Percentiles rank a stretch among this genome's conserved stretches.
These are phyloP conservation scores for Nycticebus coucang DNA, from an alignment of 2,113 vertebrate species.

Conservation along the genomic window DNA sequence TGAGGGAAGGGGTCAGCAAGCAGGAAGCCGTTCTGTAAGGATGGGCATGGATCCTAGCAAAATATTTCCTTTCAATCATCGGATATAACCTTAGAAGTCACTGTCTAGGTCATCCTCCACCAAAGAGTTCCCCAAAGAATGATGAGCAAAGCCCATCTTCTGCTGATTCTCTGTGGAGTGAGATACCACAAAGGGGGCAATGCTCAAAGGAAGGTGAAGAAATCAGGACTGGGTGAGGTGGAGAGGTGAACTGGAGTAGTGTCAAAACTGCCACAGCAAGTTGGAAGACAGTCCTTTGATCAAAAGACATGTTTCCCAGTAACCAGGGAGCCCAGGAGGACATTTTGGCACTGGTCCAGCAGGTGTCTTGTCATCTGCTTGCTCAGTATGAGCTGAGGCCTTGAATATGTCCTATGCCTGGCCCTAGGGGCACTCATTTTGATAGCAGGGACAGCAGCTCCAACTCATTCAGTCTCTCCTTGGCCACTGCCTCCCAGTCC, in stretches of 20 bases:
- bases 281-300: background rate
- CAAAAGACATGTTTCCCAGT: background rate
- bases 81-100: background rate
- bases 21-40: background rate
- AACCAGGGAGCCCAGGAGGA: background rate
- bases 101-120: background rate
- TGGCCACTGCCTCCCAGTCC: too few species aligned
- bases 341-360: background rate
- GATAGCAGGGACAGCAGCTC: conserved; percentile 44
- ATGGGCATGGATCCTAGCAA: background rate
- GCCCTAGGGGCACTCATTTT: background rate
- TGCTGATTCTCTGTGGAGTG: background rate
- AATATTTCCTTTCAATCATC: background rate
- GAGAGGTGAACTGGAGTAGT: too few species aligned
- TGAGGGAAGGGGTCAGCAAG: background rate
- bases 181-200: too few species aligned
- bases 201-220: too few species aligned
- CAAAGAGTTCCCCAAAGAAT: background rate
- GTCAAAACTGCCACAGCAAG: background rate
- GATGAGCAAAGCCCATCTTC: background rate
- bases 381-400: background rate
- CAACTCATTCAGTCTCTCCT: too few species aligned
- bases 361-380: background rate
- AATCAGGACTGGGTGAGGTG: too few species aligned
- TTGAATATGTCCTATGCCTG: background rate